Base-by-base conservation (phyloP, 2,797 vertebrate genomes). In the Gambusia yucatana region DNA sequence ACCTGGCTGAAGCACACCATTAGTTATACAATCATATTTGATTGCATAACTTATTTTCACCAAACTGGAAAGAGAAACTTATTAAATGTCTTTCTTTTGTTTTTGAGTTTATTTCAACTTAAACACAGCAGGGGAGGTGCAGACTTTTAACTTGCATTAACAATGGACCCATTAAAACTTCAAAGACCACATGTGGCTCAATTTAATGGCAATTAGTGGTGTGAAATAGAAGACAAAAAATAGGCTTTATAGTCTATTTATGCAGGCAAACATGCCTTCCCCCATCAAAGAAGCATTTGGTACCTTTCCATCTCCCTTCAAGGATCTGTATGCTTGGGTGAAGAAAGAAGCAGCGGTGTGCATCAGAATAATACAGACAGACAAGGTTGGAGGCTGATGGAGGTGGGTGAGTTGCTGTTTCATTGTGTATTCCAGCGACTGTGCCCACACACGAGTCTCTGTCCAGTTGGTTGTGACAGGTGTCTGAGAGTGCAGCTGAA, bases 381-480 rank as follows among this genome's bases (percentile, higher is more conserved):
- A 63, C 57, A 80, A 85, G 81, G 82, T 84, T 67, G 74, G 77
- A 41, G 55, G 36, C 47, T 72, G 83, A 87, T 78, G 69, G 74
- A 84, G 70, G 75, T n/a, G 79, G 76, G 69, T 61, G 84, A 84
- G 79, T 78, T 30, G 73, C 80, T 77, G 78, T 82, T 77, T 82
- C 73, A 36, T 46, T 52, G 17, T 57, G 71, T 70, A 11, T 75
- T 69, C 47, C 63, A 75, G 73, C 79, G 78, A 70, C 33, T 33
- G 1, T 57, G 76, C 77, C 83, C 41, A 20, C 46, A 28, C 47
- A 81, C 82, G 69, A 77, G 69, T 20, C 50, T 0, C 77, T 65
- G 70, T 79, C 86, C 82, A 79, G 87, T 72, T 83, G 81, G 76
- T 46, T 87, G 52, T 59, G 81, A 82, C 74, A 80, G 81, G 81